phyloP scores from a whole-genome alignment of 2,888 invertebrate genomes.

The Incurvaria masculella region DNA sequence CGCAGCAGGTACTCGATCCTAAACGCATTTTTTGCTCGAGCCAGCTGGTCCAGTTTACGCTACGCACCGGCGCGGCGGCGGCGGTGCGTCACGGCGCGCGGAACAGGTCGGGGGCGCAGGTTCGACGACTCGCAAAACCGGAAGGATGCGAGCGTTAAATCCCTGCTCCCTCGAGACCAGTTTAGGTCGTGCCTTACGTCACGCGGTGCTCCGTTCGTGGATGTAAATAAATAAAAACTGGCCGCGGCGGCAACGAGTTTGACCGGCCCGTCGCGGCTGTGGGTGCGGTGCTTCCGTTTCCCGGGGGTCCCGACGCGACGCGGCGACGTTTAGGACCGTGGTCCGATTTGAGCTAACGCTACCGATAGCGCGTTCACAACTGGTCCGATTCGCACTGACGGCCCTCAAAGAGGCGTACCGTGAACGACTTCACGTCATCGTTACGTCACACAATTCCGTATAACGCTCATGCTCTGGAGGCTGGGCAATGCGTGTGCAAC shows the following conservation, averaged over 20 bases:
- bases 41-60: neutral
- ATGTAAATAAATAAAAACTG: conserved; percentile 57
- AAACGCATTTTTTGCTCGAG: neutral
- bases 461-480: too few relatives aligned
- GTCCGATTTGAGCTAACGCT: too few relatives aligned
- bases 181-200: conserved; percentile 54
- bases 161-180: conserved; percentile 57
- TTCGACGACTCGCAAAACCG: conserved; percentile 49
- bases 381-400: too few relatives aligned
- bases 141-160: conserved; percentile 54
- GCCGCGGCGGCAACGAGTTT: conserved; percentile 48
- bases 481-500: too few relatives aligned
- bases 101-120: conserved; percentile 33
- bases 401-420: too few relatives aligned
- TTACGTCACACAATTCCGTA: too few relatives aligned
- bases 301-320: too few relatives aligned
- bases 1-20: neutral
- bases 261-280: conserved; percentile 49
- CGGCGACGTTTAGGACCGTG: too few relatives aligned
- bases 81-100: conserved; percentile 34
- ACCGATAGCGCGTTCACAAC: too few relatives aligned
- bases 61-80: conserved; percentile 6
- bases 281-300: too few relatives aligned
- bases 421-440: too few relatives aligned
- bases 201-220: conserved; percentile 53